Conservation (phyloP, 2,888 invertebrate genomes). For the Metalampra italica region DNA sequence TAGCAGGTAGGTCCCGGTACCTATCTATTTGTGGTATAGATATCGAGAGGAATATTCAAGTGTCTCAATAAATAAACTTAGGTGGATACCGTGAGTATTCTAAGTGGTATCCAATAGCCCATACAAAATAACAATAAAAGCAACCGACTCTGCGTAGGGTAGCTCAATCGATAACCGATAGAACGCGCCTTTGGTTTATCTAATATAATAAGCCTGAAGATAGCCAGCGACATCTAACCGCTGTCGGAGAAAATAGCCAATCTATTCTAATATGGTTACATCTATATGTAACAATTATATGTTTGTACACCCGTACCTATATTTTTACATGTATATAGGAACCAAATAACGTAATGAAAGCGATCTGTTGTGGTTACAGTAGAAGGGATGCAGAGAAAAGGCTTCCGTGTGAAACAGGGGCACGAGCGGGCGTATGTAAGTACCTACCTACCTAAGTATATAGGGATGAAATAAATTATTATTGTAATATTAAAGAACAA, state of each 20-base stretch:
- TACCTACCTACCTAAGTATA: too few species aligned
- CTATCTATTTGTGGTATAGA: too few species aligned
- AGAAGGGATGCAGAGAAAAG: too few species aligned
- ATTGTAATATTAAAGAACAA: too few species aligned
- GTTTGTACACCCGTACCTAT: background rate
- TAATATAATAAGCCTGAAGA: background rate
- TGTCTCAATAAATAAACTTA: too few species aligned
- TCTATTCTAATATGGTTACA: background rate
- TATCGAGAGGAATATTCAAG: too few species aligned
- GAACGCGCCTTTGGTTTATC: background rate
- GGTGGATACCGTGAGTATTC: background rate
- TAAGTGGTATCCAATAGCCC: background rate
- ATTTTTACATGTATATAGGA: background rate
- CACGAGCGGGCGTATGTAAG: too few species aligned
- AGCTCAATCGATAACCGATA: background rate
- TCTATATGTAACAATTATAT: background rate
- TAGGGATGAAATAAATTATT: too few species aligned
- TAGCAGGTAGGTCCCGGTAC: too few species aligned
- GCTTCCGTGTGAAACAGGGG: too few species aligned
- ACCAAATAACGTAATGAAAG: too few species aligned
- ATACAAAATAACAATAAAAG: background rate
- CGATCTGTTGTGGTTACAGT: too few species aligned
- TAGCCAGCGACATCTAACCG: background rate
- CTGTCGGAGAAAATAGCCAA: conserved; percentile 1
- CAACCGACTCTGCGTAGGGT: background rate